Conservation (phyloP, 2,113 vertebrate species). For the Fulmarus glacialis region DNA sequence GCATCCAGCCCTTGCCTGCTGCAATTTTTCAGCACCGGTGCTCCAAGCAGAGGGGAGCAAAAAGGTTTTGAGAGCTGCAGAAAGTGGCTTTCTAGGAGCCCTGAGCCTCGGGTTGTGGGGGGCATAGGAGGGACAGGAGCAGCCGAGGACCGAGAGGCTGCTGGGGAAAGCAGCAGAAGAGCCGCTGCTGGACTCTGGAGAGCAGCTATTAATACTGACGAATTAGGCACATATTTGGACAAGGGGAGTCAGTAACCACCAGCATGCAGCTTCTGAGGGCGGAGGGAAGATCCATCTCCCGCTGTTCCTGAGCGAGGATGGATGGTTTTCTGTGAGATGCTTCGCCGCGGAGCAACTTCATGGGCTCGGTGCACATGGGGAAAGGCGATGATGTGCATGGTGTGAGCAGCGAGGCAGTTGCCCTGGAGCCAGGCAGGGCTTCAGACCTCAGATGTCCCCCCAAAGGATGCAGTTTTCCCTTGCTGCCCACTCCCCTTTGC, state of each 20-base stretch:
- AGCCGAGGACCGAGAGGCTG: background rate
- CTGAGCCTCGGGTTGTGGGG: fast-evolving
- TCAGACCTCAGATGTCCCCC: background rate
- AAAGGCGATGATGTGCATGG: background rate
- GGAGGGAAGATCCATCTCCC: background rate
- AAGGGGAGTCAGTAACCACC: background rate
- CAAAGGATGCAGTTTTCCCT: background rate
- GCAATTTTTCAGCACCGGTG: fast-evolving
- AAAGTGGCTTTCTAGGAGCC: background rate
- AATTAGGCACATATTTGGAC: conserved; percentile 58
- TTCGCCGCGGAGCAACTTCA: background rate
- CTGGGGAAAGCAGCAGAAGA: background rate
- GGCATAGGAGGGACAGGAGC: background rate
- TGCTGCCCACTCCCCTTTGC: background rate
- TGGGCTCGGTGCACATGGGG: fast-evolving
- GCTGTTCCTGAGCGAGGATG: background rate
- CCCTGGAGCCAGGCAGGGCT: background rate
- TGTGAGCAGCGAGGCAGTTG: background rate
- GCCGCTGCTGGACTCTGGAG: background rate
- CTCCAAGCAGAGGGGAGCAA: background rate
- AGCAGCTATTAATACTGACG: background rate
- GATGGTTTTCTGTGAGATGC: background rate
- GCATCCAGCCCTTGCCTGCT: background rate
- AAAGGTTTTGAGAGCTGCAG: background rate
- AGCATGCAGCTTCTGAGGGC: background rate